These are phyloP conservation scores for Sinocyclocheilus grahami DNA, from an alignment of 2,113 vertebrate genomes.

Conservation along the genomic window DNA sequence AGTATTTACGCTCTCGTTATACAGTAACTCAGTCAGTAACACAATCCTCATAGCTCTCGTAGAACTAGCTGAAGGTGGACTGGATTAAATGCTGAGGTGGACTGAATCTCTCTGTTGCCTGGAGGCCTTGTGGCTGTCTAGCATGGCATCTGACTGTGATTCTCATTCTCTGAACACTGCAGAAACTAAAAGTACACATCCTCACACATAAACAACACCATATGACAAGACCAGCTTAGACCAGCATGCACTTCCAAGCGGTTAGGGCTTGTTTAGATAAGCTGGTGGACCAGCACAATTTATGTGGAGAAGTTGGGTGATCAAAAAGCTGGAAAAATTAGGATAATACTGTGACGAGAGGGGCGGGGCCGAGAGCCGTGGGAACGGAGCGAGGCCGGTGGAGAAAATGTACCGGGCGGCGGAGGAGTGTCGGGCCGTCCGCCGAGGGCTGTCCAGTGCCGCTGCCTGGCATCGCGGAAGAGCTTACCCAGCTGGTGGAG, in stretches of 20 bases:
- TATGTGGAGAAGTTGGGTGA: neutral
- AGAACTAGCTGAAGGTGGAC: neutral
- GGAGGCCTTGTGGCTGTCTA: neutral
- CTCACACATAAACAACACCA: neutral
- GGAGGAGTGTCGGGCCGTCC: too few species aligned
- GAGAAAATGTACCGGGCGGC: too few species aligned
- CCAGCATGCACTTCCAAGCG: neutral
- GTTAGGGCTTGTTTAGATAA: neutral
- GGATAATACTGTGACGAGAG: neutral
- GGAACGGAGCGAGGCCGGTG: too few species aligned
- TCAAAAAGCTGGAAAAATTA: neutral
- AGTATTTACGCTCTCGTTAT: neutral
- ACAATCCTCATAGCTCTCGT: neutral
- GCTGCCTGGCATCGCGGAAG: too few species aligned
- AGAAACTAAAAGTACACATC: neutral
- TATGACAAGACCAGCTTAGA: neutral
- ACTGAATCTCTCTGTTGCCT: neutral
- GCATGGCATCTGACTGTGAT: constrained; percentile 6
- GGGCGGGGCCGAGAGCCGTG: too few species aligned
- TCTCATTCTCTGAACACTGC: constrained; percentile 7
- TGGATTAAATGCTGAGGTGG: neutral
- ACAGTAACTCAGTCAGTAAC: neutral
- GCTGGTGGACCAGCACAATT: neutral
- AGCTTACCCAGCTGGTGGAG: too few species aligned
- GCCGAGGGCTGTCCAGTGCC: too few species aligned